phyloP scores from a whole-genome alignment of 2,113 vertebrate genomes.

The Campylorhamphus procurvoides region DNA sequence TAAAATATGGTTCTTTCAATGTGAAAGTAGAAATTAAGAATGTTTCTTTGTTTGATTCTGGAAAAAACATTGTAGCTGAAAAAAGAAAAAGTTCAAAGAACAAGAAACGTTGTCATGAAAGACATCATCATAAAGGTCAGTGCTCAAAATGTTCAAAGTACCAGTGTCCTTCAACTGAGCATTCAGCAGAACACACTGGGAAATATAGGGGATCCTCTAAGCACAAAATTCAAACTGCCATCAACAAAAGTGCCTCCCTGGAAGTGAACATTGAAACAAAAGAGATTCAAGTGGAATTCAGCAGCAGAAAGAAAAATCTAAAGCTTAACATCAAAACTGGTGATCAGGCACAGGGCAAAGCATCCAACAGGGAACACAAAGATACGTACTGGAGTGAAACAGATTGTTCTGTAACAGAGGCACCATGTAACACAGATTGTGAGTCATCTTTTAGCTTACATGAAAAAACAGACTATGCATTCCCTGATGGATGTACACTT shows the following conservation, averaged over 20 bases:
- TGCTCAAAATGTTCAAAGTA: not conserved
- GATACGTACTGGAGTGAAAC: conserved; percentile 1
- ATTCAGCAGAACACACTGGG: not conserved
- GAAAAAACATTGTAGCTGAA: conserved; percentile 51
- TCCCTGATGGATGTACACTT: conserved; percentile 18
- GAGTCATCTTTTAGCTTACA: conserved; percentile 21
- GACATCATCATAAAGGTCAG: conserved; percentile 28
- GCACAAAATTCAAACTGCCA: not conserved
- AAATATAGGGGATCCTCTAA: not conserved
- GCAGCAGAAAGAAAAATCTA: conserved; percentile 46
- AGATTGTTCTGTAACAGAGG: conserved; percentile 48
- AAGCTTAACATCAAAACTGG: conserved; percentile 60
- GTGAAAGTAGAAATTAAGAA: conserved; percentile 80
- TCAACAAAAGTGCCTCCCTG: conserved; percentile 38
- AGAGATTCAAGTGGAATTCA: conserved; percentile 57
- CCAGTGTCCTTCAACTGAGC: not conserved
- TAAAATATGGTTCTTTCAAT: conserved; percentile 66
- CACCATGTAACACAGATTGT: conserved; percentile 11
- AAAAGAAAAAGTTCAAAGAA: conserved; percentile 50
- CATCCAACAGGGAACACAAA: not conserved
- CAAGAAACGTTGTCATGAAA: not conserved
- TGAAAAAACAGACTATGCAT: conserved; percentile 29
- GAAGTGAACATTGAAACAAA: conserved; percentile 66
- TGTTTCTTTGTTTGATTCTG: conserved; percentile 32
- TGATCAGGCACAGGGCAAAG: not conserved